Conservation (phyloP, 2,888 invertebrate genomes). For the Eilema griseolum region DNA sequence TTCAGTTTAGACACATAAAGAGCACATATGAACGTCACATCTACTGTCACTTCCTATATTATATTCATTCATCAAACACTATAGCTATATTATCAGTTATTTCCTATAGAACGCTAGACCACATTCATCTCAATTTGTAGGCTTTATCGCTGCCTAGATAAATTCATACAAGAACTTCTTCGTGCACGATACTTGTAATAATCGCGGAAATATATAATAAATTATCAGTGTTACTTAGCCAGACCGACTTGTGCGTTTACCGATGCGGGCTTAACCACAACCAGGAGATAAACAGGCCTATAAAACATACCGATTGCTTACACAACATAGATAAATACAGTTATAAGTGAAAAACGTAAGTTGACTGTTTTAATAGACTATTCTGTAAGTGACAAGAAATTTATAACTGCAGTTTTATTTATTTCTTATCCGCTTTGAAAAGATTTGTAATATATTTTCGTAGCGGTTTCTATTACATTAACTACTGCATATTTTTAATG, state of each 20-base stretch:
- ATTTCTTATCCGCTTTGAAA: slow-evolving; percentile 34
- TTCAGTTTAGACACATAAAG: no score
- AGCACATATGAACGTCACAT: no score
- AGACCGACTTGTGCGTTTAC: slow-evolving; percentile 50
- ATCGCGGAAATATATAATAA: slow-evolving; percentile 62
- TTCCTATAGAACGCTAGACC: not conserved
- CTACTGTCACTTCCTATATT: no score
- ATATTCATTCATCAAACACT: not conserved
- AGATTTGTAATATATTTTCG: slow-evolving; percentile 26
- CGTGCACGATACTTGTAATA: slow-evolving; percentile 58
- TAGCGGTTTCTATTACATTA: not conserved
- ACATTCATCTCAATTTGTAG: not conserved
- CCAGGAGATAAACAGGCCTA: slow-evolving; percentile 57
- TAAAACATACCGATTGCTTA: slow-evolving; percentile 62
- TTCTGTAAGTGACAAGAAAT: slow-evolving; percentile 42
- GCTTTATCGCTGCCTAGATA: not conserved
- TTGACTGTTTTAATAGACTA: slow-evolving; percentile 52
- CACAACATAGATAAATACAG: slow-evolving; percentile 66
- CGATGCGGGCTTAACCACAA: slow-evolving; percentile 53
- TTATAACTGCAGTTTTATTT: slow-evolving; percentile 39
- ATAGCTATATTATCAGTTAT: not conserved
- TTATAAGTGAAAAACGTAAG: slow-evolving; percentile 57
- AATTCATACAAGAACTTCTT: slow-evolving; percentile 15
- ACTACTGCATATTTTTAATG: not conserved
- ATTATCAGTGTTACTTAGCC: slow-evolving; percentile 68